A percentile compares a stretch with the other conserved stretches of the same genome.
Evolutionary conservation across 2,888 invertebrate species (phyloP).

Genomic region (Trachelus iudaicus): DNA sequence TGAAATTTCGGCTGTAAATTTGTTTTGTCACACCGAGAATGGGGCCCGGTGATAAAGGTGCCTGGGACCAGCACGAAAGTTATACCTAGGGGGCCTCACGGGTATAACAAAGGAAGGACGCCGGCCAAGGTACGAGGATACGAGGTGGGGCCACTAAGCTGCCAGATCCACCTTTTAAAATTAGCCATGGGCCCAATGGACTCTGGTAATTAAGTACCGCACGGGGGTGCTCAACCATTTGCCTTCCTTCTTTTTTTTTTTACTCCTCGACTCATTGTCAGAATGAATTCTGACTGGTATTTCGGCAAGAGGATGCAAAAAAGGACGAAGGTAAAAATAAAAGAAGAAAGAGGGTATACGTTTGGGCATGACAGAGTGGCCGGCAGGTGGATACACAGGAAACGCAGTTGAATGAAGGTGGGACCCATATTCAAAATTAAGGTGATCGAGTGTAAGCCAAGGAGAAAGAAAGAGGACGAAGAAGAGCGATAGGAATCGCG

Average conservation of each 20-base stretch:
- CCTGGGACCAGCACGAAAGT: conserved; percentile 31
- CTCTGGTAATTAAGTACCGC: conserved; percentile 26
- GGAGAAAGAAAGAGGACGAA: neutral
- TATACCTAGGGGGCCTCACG: conserved; percentile 30
- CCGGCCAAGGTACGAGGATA: conserved; percentile 4
- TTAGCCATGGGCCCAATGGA: conserved; percentile 9
- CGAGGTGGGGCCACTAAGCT: conserved; percentile 15
- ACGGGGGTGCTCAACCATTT: conserved; percentile 5
- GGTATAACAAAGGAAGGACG: conserved; percentile 21
- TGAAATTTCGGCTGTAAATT: conserved; percentile 42
- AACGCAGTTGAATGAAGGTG: too few relatives aligned
- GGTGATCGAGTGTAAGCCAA: too few relatives aligned
- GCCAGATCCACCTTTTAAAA: conserved; percentile 9
- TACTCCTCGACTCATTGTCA: too few relatives aligned
- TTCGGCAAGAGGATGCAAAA: neutral
- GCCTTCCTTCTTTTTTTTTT: too few relatives aligned
- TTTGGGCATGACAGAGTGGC: too few relatives aligned
- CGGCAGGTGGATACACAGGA: too few relatives aligned
- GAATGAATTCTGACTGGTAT: too few relatives aligned
- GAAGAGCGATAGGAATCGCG: conserved; percentile 1
- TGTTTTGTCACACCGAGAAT: conserved; percentile 50
- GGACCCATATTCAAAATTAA: too few relatives aligned
- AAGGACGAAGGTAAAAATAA: neutral
- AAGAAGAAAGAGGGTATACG: neutral
- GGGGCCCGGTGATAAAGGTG: conserved; percentile 43